A percentile compares a stretch with the other conserved stretches of the same genome.
These are phyloP conservation scores for Drosophila longiperda DNA, from an alignment of 2,888 invertebrate genomes.

Conservation along the genomic window DNA sequence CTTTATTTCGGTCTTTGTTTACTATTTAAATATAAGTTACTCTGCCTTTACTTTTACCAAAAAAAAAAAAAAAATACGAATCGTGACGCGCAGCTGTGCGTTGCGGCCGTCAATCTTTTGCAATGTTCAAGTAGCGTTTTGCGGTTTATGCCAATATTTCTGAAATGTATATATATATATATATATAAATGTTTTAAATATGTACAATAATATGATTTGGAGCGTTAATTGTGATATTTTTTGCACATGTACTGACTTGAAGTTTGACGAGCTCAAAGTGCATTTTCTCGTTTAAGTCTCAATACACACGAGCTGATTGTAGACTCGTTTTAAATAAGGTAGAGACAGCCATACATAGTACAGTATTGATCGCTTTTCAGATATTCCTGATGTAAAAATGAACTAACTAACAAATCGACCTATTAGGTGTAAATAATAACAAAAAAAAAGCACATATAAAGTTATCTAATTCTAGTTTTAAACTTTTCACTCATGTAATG, in stretches of 20 bases:
- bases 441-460: conserved; percentile 10
- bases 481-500: conserved; percentile 38
- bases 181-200: conserved; percentile 30
- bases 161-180: conserved; percentile 60
- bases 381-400: background rate
- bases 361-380: background rate
- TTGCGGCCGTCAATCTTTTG: conserved; percentile 62
- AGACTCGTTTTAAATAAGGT: background rate
- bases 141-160: conserved; percentile 74
- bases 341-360: background rate
- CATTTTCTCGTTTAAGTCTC: conserved; percentile 28
- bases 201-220: conserved; percentile 59
- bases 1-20: conserved; percentile 56
- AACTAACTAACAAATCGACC: background rate
- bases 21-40: conserved; percentile 67
- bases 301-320: conserved; percentile 10
- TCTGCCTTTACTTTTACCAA: conserved; percentile 60
- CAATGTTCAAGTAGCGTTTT: conserved; percentile 60
- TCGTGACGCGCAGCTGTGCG: conserved; percentile 49
- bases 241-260: conserved; percentile 53
- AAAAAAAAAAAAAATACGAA: conserved; percentile 22
- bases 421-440: background rate
- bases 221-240: conserved; percentile 63
- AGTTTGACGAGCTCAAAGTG: conserved; percentile 58
- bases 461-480: background rate